These are phyloP conservation scores for Rhogogaster chlorosoma DNA, from an alignment of 2,888 invertebrate species.

Conservation along the genomic window DNA sequence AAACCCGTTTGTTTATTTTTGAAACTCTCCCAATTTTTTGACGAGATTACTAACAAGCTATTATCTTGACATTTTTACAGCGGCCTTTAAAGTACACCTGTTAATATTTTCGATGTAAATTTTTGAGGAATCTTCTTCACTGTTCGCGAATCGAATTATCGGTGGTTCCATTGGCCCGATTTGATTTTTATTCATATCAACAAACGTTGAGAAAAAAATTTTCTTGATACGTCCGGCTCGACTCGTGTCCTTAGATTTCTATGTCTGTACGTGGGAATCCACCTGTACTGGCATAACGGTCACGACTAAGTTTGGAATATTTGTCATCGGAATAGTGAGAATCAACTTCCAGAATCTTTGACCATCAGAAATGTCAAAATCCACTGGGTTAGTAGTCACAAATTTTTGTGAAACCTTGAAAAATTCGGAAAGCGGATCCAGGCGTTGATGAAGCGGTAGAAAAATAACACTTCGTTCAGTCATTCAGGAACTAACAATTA, in stretches of 20 bases:
- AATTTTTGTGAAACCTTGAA: background rate
- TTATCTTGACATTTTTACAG: background rate
- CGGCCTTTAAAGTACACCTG: background rate
- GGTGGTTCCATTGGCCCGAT: background rate
- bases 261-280: background rate
- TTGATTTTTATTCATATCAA: background rate
- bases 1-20: no score
- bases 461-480: background rate
- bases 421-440: background rate
- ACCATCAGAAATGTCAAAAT: background rate
- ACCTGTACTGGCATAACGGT: background rate
- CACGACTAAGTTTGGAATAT: background rate
- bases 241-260: background rate
- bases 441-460: background rate
- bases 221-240: background rate
- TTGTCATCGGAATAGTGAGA: background rate
- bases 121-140: background rate
- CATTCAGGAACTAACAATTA: background rate
- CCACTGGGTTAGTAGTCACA: background rate
- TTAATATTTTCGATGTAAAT: background rate
- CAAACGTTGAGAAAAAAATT: background rate
- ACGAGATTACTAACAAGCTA: background rate
- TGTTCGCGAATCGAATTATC: background rate
- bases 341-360: background rate
- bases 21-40: background rate